Conservation (phyloP, 2,888 invertebrate species). For the Argyresthia goedartella region DNA sequence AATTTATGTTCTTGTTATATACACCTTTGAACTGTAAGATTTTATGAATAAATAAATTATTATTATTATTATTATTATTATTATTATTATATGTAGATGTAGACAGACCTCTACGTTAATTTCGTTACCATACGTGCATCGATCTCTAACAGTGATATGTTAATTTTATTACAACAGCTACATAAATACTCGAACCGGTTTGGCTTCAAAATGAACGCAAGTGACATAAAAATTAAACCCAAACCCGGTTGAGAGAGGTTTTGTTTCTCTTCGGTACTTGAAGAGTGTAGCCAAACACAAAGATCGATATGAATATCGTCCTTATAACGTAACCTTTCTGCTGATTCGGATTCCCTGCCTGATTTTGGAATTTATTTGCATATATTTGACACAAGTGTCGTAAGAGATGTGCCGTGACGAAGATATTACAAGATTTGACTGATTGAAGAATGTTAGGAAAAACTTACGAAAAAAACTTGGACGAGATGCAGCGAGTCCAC, state of each 20-base stretch:
- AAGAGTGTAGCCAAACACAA: too few relatives aligned
- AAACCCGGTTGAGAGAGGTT: too few relatives aligned
- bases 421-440: neutral
- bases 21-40: too few relatives aligned
- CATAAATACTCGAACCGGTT: slow-evolving; percentile 61
- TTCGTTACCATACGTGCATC: slow-evolving; percentile 25
- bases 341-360: too few relatives aligned
- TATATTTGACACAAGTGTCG: neutral
- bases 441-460: neutral
- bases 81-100: too few relatives aligned
- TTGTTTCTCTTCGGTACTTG: too few relatives aligned
- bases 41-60: too few relatives aligned
- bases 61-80: too few relatives aligned
- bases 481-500: neutral
- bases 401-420: neutral
- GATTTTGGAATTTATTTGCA: neutral
- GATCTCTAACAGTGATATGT: slow-evolving; percentile 55
- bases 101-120: too few relatives aligned
- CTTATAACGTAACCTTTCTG: too few relatives aligned
- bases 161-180: slow-evolving; percentile 62
- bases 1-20: too few relatives aligned
- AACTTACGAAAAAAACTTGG: slow-evolving; percentile 1
- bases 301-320: too few relatives aligned
- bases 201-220: slow-evolving; percentile 53
- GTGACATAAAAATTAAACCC: slow-evolving; percentile 36